Base-by-base conservation (phyloP, 2,113 vertebrate genomes). In the Canis aureus region DNA sequence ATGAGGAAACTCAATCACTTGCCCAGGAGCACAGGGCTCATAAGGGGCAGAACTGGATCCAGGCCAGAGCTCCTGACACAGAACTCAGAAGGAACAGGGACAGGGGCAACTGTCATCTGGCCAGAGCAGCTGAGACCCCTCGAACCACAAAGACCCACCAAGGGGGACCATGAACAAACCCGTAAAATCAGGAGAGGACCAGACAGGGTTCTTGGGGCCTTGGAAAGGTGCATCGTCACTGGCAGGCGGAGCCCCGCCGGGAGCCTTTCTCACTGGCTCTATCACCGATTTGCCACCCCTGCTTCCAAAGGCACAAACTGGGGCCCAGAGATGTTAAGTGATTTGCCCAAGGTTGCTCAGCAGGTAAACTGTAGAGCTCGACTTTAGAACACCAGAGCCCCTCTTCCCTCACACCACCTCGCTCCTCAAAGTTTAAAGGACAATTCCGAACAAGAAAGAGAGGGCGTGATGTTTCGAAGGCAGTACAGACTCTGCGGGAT, bases 161-260 rank as follows among this genome's bases (percentile, higher is more conserved):
- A 83, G 38, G 29, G 5, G 7, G 35, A 38, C 15, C 59, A 5
- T 5, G 43, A 81, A 38, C 55, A 83, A 71, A 60, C 25, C 94
- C 55, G 10, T 27, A 29, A 76, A 55, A 59, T 51, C 49, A 4
- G 1, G 27, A 90, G 64, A 59, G n/a, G 38, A 11, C 73, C 76
- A 57, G 12, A 29, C 9, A 38, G 32, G 4, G 23, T 55, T 80
- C 60, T 10, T 0, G 2, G 11, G 8, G 35, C 20, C 69, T 51
- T 66, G 32, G 57, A 76, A 78, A 49, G 12, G 22, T 2, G 0
- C 1, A 0, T 2, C 0, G 0, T 38, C 23, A 71, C 43, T 1
- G 59, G 78, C n/a, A n/a, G 27, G 25, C 6, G 22, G 27, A 25
- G 1, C 8, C 8, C 20, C 20, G 74, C 8, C 22, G 32, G 3